These are phyloP conservation scores for Myanophis thanlyinensis DNA, from an alignment of 2,113 vertebrate species.

Conservation along the genomic window DNA sequence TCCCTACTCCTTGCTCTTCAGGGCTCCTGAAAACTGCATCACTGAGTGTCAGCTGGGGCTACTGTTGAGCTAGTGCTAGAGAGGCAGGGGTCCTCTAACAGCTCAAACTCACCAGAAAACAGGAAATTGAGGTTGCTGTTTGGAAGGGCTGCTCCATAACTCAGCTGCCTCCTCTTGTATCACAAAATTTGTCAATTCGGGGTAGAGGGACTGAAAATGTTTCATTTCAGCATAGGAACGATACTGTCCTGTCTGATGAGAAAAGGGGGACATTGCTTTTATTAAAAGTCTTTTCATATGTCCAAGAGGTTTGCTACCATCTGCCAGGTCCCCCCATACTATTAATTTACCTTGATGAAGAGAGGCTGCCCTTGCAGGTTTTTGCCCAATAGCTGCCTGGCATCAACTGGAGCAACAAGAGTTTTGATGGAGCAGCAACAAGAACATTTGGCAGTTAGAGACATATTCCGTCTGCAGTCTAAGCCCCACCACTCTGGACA, in stretches of 20 bases:
- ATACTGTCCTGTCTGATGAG: slow-evolving; percentile 63
- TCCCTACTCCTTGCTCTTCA: neutral
- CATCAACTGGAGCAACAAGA: slow-evolving; percentile 58
- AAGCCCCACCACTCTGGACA: slow-evolving; percentile 70
- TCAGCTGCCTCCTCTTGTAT: slow-evolving; percentile 63
- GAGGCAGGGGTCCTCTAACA: neutral
- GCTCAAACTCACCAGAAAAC: slow-evolving; percentile 69
- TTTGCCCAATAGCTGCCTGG: slow-evolving; percentile 51
- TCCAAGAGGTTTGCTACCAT: slow-evolving; percentile 3
- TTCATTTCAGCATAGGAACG: slow-evolving; percentile 66
- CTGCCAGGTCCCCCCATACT: fast-evolving
- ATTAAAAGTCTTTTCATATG: neutral
- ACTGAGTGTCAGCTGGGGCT: neutral
- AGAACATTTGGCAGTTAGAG: slow-evolving; percentile 62
- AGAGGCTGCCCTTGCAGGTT: slow-evolving; percentile 68
- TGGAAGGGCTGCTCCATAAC: slow-evolving; percentile 64
- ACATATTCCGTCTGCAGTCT: slow-evolving; percentile 64
- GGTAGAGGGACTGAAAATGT: slow-evolving; percentile 67
- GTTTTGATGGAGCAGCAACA: slow-evolving; percentile 65
- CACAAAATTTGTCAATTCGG: slow-evolving; percentile 64
- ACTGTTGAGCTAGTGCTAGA: neutral
- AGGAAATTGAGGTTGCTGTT: slow-evolving; percentile 61
- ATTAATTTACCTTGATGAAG: slow-evolving; percentile 70
- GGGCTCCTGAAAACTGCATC: neutral
- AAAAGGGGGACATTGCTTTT: slow-evolving; percentile 19